These are phyloP conservation scores for Allolobophora icterica DNA, from an alignment of 2,888 invertebrate species.

Conservation along the genomic window DNA sequence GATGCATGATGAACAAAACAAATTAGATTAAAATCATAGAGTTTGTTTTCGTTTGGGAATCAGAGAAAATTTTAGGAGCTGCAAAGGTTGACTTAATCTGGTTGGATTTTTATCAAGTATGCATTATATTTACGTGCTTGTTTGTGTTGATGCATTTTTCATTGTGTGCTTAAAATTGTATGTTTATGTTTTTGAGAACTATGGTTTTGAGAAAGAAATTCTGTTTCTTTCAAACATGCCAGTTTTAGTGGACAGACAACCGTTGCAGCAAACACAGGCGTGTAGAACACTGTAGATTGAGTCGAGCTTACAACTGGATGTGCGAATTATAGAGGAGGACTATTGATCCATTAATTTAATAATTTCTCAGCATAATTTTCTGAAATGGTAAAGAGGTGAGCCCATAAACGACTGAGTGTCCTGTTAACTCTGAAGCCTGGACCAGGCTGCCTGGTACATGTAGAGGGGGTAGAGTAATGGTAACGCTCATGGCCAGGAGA, in stretches of 20 bases:
- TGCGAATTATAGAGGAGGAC: neutral
- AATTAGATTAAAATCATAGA: neutral
- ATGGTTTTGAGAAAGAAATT: neutral
- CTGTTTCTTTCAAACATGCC: neutral
- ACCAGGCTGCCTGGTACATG: too few species aligned
- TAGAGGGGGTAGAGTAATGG: too few species aligned
- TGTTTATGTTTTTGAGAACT: neutral
- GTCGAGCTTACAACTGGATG: neutral
- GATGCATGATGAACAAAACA: neutral
- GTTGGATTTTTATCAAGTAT: neutral
- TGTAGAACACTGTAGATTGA: too few species aligned
- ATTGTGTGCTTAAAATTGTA: neutral
- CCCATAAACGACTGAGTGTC: neutral
- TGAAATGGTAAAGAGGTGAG: neutral
- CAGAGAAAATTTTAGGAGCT: neutral
- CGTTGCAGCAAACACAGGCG: neutral
- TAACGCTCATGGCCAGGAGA: too few species aligned
- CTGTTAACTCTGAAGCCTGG: neutral
- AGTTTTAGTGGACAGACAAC: neutral
- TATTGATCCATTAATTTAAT: conserved; percentile 17
- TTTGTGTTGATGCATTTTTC: neutral
- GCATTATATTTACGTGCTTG: neutral
- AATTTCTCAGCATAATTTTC: neutral
- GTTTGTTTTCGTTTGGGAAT: neutral
- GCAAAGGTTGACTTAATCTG: neutral